Evolutionary conservation across 2,888 invertebrate genomes (phyloP), one percentile per base, ranked within the genome.

Genomic region (Andrena trimmerana): DNA sequence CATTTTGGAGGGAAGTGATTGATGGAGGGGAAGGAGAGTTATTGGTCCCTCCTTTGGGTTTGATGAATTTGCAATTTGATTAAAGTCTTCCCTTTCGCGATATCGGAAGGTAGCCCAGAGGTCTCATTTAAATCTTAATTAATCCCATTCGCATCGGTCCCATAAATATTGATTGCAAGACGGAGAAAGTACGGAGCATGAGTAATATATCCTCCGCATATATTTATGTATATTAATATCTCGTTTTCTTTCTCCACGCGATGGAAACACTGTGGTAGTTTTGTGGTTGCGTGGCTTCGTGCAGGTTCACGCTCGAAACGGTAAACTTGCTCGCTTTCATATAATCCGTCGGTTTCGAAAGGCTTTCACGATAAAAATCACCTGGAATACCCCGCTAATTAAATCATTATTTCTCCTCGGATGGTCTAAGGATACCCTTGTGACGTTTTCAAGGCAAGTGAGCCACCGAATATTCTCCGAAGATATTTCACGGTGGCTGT

Each of bases 131-230:
- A 80, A 69, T 68, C 81, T 81, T 81, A 80, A 81, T 81, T 80
- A 81, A 81, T 72, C 68, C 62, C 80, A 71, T 71, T 71, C 60
- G 42, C 66, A 24, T 67, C 81, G 81, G 80, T 80, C 81, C 63
- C 81, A 81, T 81, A 80, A 80, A 81, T 81, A 81, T 73, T 80
- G 80, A 72, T 81, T 72, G 63, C 62, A 42, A 29, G 54, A 29
- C 16, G 33, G 68, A 52, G 66, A 83, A 83, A 60, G 65, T 48
- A 52, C 8, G 76, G 57, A n/a, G 20, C 60, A 31, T 31, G 68
- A 71, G 42, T 57, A 65, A 60, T 62, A 57, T 50, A 36, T 13
- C 27, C n/a, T 36, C 60, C 42, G 1, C 13, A 60, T 63, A 27
- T 24, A 24, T 50, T n/a, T 20, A 24, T 3, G 10, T 5, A 33